These are phyloP conservation scores for Drosophila ohnishii DNA, from an alignment of 1,140 invertebrate genomes.

Conservation along the genomic window DNA sequence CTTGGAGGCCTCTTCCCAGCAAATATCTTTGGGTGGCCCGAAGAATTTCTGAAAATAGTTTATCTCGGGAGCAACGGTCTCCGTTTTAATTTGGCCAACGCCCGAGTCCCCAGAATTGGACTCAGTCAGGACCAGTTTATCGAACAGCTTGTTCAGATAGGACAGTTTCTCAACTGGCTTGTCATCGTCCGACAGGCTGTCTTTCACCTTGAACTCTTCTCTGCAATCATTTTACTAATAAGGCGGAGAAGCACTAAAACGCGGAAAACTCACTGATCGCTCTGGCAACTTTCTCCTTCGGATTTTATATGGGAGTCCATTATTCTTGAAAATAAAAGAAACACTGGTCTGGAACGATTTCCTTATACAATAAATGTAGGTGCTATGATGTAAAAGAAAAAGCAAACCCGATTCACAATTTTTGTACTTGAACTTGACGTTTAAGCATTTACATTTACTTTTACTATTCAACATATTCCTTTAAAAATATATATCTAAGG, in stretches of 20 bases:
- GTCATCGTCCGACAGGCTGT: neutral
- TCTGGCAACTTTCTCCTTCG: neutral
- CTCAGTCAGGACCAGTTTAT: neutral
- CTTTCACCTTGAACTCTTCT: neutral
- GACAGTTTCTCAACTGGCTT: neutral
- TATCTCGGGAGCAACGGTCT: neutral
- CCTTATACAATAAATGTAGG: neutral
- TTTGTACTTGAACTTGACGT: neutral
- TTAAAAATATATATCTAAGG: neutral
- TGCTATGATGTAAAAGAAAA: constrained; percentile 9
- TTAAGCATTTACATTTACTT: neutral
- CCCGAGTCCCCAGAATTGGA: neutral
- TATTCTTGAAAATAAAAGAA: neutral
- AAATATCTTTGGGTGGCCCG: neutral
- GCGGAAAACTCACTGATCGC: neutral
- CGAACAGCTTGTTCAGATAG: constrained; percentile 1
- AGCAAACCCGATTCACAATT: constrained; percentile 2
- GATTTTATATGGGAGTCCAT: neutral
- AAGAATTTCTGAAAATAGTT: neutral
- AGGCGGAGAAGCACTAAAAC: neutral
- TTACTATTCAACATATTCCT: neutral
- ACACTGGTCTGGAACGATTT: neutral
- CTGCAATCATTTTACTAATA: neutral
- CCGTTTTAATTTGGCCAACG: neutral
- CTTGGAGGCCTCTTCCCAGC: constrained; percentile 13